Conservation (phyloP, 2,888 invertebrate genomes). For the Saturnia pavonia region DNA sequence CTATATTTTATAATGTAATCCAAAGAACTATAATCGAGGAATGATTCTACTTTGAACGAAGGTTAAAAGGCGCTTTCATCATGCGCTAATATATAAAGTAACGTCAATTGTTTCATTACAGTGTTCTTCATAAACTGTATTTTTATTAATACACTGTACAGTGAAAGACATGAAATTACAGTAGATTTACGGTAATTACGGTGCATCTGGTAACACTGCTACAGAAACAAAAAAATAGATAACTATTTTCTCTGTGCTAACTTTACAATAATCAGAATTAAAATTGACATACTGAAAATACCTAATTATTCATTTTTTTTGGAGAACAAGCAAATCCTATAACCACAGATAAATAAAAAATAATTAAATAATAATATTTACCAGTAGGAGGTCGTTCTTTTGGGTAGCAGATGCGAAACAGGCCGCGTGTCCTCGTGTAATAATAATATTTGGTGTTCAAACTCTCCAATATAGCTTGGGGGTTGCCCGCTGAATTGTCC, state of each 20-base stretch:
- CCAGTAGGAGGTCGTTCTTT: slow-evolving; percentile 93
- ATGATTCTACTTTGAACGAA: too few relatives aligned
- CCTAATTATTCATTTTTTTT: neutral
- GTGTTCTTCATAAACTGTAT: too few relatives aligned
- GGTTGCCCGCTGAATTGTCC: slow-evolving; percentile 85
- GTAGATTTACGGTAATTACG: too few relatives aligned
- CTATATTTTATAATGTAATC: too few relatives aligned
- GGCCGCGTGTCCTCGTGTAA: slow-evolving; percentile 95
- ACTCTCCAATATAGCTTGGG: slow-evolving; percentile 86
- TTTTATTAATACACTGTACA: too few relatives aligned
- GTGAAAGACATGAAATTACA: too few relatives aligned
- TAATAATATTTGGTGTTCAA: slow-evolving; percentile 93
- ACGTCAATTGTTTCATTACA: too few relatives aligned
- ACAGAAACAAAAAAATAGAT: neutral
- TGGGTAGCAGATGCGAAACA: slow-evolving; percentile 97
- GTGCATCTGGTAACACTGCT: too few relatives aligned
- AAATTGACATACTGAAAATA: neutral
- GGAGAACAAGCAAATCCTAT: neutral
- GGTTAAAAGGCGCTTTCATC: too few relatives aligned
- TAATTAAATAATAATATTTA: slow-evolving; percentile 58
- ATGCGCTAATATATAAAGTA: too few relatives aligned
- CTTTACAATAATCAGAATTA: too few relatives aligned
- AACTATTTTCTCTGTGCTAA: neutral
- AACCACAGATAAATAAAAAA: neutral
- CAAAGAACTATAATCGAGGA: too few relatives aligned